Base-by-base conservation (phyloP, 2,888 invertebrate species). In the Endomychus coccineus region DNA sequence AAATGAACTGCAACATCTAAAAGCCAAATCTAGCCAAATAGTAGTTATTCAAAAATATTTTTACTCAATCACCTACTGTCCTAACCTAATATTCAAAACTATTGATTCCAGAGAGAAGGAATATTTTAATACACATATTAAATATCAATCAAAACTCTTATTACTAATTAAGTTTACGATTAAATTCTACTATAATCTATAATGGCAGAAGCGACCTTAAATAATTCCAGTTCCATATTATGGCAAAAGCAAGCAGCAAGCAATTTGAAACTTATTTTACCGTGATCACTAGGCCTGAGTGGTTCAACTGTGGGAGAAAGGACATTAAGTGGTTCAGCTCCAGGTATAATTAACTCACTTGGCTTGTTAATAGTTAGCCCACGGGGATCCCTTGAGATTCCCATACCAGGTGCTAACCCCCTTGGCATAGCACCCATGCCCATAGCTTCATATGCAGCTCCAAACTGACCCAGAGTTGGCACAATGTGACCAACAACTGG, bases 401-500 rank as follows among this genome's bases (percentile, higher is more conserved):
- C 64, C 63, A 70, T 64, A 48, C 72, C 70, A 32, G 74, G 69
- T 17, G 69, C 68, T 58, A 71, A 65, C 34, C 58, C 66, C 48
- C 56, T 57, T 35, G 62, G 52, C 45, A 56, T 49, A 42, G 60
- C 64, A 25, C 67, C 71, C 25, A 59, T 53, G 29, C 68, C 68
- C 45, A 69, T 56, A 13, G 58, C 61, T 50, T 71, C 70, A 58
- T 71, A 71, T 12, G 71, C 69, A 2, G 71, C 68, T 16, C 68
- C 61, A 49, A 67, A 70, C 42, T 71, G 72, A 5, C 68, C 67
- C 46, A 71, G 62, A 53, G 69, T 66, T 17, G 69, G 69, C 1
- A 66, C 70, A 46, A 59, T 53, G 24, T 52, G 55, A 2, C 79
- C 77, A 66, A 84, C 75, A 55, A 80, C 78, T 1, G 82, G 81